Percentiles rank a stretch among this genome's conserved stretches.
phyloP scores from a whole-genome alignment of 2,888 invertebrate genomes.

The Drosophila neotestacea region DNA sequence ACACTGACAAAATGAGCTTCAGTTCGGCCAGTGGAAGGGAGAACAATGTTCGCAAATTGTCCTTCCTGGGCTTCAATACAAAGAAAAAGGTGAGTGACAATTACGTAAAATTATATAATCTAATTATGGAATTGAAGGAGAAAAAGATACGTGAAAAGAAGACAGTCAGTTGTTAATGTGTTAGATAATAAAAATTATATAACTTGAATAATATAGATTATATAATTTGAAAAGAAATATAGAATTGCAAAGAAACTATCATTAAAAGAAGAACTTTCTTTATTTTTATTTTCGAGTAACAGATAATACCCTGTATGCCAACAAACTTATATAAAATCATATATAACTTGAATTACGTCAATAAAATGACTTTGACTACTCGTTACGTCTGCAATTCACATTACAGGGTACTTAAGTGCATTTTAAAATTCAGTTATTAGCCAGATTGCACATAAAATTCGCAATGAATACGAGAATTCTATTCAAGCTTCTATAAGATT shows the following conservation, averaged over 20 bases:
- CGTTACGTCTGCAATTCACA: background rate
- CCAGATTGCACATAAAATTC: conserved; percentile 11
- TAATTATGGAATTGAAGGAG: conserved; percentile 7
- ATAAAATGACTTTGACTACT: background rate
- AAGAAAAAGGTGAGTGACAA: conserved; percentile 85
- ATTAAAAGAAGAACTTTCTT: too few species aligned
- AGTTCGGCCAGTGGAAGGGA: conserved; percentile 85
- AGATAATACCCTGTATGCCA: background rate
- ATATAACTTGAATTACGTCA: background rate
- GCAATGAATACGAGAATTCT: conserved; percentile 13
- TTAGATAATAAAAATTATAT: background rate
- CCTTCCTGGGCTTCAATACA: conserved; percentile 90
- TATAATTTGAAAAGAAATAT: background rate
- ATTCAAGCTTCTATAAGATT: conserved; percentile 16
- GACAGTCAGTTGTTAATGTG: too few species aligned
- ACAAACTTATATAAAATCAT: background rate
- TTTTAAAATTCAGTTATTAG: conserved; percentile 23
- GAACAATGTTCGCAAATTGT: conserved; percentile 89
- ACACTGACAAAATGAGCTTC: conserved; percentile 75
- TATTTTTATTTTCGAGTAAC: too few species aligned
- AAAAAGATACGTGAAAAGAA: too few species aligned
- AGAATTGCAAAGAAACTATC: too few species aligned
- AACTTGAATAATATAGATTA: background rate
- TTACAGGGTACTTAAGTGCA: conserved; percentile 9
- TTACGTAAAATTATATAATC: conserved; percentile 4